phyloP scores from a whole-genome alignment of 1,140 invertebrate species.

The Drosophila pruinosa region DNA sequence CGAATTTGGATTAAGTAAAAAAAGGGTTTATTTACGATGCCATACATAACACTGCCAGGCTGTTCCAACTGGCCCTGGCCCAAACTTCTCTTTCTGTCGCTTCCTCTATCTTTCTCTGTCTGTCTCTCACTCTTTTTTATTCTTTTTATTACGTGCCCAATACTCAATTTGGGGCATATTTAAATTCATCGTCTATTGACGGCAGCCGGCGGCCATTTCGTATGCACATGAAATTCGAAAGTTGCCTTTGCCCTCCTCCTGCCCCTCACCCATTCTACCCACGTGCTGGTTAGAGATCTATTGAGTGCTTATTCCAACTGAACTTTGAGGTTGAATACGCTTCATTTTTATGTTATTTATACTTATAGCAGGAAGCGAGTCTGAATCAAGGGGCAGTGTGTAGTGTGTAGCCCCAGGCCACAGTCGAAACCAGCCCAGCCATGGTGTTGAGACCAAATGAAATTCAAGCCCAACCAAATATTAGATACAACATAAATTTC shows the following conservation, averaged over 20 bases:
- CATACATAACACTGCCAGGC: conserved; percentile 66
- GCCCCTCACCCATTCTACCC: not conserved
- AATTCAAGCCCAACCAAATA: conserved; percentile 37
- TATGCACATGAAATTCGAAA: conserved; percentile 65
- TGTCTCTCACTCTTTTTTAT: conserved; percentile 9
- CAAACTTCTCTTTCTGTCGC: not conserved
- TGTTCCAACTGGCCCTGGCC: conserved; percentile 14
- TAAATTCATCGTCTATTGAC: conserved; percentile 80
- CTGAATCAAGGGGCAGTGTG: not conserved
- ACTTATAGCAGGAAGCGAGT: conserved; percentile 10
- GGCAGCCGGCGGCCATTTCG: conserved; percentile 68
- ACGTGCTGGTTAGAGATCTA: conserved; percentile 57
- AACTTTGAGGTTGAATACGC: conserved; percentile 79
- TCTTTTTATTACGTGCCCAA: conserved; percentile 80
- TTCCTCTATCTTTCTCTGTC: not conserved
- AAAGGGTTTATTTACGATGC: conserved; percentile 81
- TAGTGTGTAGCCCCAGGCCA: not conserved
- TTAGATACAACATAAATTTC: conserved; percentile 5
- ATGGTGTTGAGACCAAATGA: conserved; percentile 60
- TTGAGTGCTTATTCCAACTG: conserved; percentile 79
- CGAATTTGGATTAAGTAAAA: conserved; percentile 81
- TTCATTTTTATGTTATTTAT: conserved; percentile 81
- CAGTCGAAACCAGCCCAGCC: not conserved
- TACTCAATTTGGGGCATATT: conserved; percentile 81
- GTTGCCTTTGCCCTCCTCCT: conserved; percentile 14